Evolutionary conservation across 2,113 vertebrate genomes (phyloP).

Genomic region (Xenopus laevis): DNA sequence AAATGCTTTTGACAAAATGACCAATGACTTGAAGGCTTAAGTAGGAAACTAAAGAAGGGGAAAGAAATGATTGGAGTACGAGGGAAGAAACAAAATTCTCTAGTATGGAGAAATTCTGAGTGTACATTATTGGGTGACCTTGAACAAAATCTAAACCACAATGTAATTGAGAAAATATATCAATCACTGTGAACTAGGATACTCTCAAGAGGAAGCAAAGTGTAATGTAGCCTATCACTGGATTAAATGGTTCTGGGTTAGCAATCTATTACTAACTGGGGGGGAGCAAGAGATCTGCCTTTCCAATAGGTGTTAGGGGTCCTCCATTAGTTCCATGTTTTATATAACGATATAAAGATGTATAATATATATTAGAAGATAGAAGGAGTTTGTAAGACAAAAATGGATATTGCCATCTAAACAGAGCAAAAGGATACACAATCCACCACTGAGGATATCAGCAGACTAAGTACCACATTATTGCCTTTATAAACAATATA

Average conservation of each 20-base stretch:
- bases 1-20: constrained; percentile 29
- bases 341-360: too few relatives aligned
- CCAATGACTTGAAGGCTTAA: constrained; percentile 21
- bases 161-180: constrained; percentile 47
- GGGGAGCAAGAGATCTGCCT: background rate
- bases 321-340: too few relatives aligned
- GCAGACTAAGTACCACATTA: too few relatives aligned
- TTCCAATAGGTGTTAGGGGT: background rate
- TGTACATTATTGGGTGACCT: constrained; percentile 37
- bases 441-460: too few relatives aligned
- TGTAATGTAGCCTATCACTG: constrained; percentile 34
- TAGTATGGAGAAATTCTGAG: constrained; percentile 19
- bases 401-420: too few relatives aligned
- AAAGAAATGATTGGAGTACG: background rate
- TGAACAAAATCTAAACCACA: constrained; percentile 42
- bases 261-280: constrained; percentile 19
- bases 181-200: constrained; percentile 42
- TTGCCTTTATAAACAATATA: too few relatives aligned
- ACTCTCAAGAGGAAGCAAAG: constrained; percentile 35
- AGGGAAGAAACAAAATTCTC: constrained; percentile 18
- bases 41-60: constrained; percentile 30
- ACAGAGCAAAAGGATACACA: too few relatives aligned
- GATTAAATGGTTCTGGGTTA: constrained; percentile 29
- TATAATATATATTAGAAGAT: too few relatives aligned
- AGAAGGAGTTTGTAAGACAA: too few relatives aligned